A percentile compares a stretch with the other conserved stretches of the same genome.
Evolutionary conservation across 2,888 invertebrate genomes (phyloP).

Genomic region (Lithophane ornitopus): DNA sequence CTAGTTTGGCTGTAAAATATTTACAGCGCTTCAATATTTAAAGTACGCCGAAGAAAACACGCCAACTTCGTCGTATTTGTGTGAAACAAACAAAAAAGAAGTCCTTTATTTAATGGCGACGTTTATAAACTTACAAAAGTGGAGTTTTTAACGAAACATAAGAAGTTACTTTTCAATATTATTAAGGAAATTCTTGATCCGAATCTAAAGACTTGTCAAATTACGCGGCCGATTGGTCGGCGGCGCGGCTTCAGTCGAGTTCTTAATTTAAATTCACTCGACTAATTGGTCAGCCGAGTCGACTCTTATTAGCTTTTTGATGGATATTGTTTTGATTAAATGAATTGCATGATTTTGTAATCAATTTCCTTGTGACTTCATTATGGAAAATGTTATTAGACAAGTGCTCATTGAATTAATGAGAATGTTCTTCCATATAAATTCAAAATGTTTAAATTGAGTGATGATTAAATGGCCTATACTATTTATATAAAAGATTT

Average conservation of each 20-base stretch:
- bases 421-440: background rate
- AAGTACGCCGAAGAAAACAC: slow-evolving; percentile 55
- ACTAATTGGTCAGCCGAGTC: slow-evolving; percentile 72
- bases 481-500: too few relatives aligned
- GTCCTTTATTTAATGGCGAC: slow-evolving; percentile 52
- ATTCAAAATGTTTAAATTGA: slow-evolving; percentile 6
- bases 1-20: slow-evolving; percentile 56
- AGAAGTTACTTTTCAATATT: slow-evolving; percentile 57
- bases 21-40: slow-evolving; percentile 64
- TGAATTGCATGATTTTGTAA: slow-evolving; percentile 61
- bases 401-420: background rate
- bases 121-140: slow-evolving; percentile 56
- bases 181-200: slow-evolving; percentile 63
- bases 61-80: slow-evolving; percentile 56
- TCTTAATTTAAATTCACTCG: slow-evolving; percentile 75
- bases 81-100: slow-evolving; percentile 59
- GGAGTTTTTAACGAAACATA: slow-evolving; percentile 56
- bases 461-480: too few relatives aligned
- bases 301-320: slow-evolving; percentile 73
- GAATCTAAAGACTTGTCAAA: slow-evolving; percentile 72
- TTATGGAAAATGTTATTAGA: slow-evolving; percentile 3
- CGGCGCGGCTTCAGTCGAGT: slow-evolving; percentile 66
- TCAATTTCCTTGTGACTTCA: slow-evolving; percentile 47
- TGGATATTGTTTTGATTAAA: slow-evolving; percentile 70
- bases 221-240: slow-evolving; percentile 71